Conservation (phyloP, 2,113 vertebrate species). For the Shinisaurus crocodilurus region DNA sequence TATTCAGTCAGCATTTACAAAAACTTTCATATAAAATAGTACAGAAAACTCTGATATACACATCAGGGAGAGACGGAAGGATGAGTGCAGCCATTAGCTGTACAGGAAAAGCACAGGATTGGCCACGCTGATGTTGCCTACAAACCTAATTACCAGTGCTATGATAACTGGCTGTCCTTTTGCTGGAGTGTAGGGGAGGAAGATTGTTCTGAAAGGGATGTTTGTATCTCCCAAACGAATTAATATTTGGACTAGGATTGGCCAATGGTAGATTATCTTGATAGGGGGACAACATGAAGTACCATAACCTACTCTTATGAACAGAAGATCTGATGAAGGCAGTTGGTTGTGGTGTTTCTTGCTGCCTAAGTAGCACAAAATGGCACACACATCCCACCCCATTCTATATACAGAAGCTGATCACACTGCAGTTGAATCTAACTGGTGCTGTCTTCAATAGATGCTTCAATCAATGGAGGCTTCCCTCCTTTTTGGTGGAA, state of each 20-base stretch:
- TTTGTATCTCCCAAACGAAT: background rate
- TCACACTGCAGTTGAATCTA: no score
- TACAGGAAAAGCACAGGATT: background rate
- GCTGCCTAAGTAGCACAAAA: no score
- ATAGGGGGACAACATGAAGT: background rate
- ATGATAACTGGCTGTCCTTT: background rate
- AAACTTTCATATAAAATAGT: conserved; percentile 45
- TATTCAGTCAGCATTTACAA: conserved; percentile 44
- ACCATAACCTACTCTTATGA: background rate
- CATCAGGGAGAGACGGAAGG: background rate
- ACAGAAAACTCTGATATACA: conserved; percentile 32
- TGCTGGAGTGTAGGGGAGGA: background rate
- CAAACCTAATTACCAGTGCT: background rate
- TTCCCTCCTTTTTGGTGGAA: no score
- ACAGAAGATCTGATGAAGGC: background rate
- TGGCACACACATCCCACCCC: no score
- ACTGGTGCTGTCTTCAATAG: no score
- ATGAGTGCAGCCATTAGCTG: background rate
- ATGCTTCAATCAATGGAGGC: no score
- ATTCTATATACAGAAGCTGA: no score
- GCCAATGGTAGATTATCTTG: background rate
- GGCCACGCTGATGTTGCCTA: no score
- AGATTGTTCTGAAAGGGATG: background rate
- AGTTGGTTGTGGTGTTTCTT: background rate
- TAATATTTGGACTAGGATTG: background rate